These are phyloP conservation scores for Hydrocynus forskahlii DNA, from an alignment of 2,797 vertebrate species.

Conservation along the genomic window DNA sequence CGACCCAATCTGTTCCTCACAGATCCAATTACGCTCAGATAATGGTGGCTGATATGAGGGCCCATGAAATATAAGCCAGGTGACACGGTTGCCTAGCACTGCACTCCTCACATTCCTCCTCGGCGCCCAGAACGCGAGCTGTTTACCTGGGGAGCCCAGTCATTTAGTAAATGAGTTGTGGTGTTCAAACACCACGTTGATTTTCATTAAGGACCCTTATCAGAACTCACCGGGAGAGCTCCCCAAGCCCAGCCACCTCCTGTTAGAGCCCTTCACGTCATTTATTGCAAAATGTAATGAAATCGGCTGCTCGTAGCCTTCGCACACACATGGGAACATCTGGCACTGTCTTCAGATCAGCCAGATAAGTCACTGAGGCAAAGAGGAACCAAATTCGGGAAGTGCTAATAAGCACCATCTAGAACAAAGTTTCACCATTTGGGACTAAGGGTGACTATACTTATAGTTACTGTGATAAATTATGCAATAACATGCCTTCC, in stretches of 20 bases:
- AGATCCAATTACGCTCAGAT: constrained; percentile 54
- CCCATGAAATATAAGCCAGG: constrained; percentile 53
- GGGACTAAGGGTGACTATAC: too few relatives aligned
- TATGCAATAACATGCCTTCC: too few relatives aligned
- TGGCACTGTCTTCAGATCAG: too few relatives aligned
- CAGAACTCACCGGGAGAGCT: constrained; percentile 45
- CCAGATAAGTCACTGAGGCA: background rate
- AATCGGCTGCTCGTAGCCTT: background rate
- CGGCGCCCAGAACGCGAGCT: constrained; percentile 43
- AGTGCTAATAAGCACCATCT: background rate
- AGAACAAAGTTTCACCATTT: background rate
- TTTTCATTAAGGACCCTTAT: constrained; percentile 43
- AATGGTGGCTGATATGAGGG: constrained; percentile 42
- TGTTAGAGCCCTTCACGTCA: background rate
- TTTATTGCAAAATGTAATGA: background rate
- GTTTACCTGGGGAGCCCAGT: constrained; percentile 41
- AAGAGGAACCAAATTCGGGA: background rate
- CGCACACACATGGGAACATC: background rate
- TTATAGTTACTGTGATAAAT: too few relatives aligned
- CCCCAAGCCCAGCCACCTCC: constrained; percentile 11
- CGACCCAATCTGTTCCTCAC: constrained; percentile 48
- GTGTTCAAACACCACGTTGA: constrained; percentile 52
- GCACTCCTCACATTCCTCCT: constrained; percentile 46
- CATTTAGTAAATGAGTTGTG: constrained; percentile 48
- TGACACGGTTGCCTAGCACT: constrained; percentile 57